phyloP scores from a whole-genome alignment of 2,888 invertebrate species.

The Torymus auratus region DNA sequence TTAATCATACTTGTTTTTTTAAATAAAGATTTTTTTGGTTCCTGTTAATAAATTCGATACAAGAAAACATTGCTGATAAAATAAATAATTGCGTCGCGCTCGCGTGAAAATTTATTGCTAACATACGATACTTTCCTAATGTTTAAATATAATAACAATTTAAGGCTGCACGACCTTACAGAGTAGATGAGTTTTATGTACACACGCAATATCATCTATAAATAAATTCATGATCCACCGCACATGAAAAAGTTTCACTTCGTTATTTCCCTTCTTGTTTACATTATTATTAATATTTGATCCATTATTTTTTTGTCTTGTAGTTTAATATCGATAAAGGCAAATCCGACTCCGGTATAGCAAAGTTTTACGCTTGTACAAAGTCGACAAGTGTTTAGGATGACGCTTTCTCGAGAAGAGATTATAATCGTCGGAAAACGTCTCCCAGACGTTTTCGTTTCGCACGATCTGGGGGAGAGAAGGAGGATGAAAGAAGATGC shows the following conservation, averaged over 20 bases:
- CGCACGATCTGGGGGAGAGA: too few species aligned
- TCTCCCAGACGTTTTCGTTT: too few species aligned
- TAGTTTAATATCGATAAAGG: conserved; percentile 43
- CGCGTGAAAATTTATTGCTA: conserved; percentile 32
- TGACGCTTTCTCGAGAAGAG: too few species aligned
- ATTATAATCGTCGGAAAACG: too few species aligned
- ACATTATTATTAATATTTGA: conserved; percentile 16
- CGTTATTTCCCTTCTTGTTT: neutral
- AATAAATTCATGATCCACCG: conserved; percentile 44
- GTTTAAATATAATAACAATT: conserved; percentile 51
- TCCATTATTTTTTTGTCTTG: conserved; percentile 21
- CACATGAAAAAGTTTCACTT: conserved; percentile 42
- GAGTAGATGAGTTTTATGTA: conserved; percentile 52
- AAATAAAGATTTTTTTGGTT: conserved; percentile 22
- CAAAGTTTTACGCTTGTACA: too few species aligned
- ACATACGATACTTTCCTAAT: conserved; percentile 30
- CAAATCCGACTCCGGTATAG: conserved; percentile 14
- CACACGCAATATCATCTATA: conserved; percentile 43
- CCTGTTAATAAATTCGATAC: conserved; percentile 16
- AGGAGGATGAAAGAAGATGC: too few species aligned
- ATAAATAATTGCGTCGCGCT: conserved; percentile 40
- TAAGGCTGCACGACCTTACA: conserved; percentile 46
- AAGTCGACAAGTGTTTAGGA: too few species aligned
- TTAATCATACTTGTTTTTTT: conserved; percentile 33
- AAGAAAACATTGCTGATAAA: conserved; percentile 20